Conservation (phyloP, 2,113 vertebrate genomes). For the Cyprinodon brontotheroides region DNA sequence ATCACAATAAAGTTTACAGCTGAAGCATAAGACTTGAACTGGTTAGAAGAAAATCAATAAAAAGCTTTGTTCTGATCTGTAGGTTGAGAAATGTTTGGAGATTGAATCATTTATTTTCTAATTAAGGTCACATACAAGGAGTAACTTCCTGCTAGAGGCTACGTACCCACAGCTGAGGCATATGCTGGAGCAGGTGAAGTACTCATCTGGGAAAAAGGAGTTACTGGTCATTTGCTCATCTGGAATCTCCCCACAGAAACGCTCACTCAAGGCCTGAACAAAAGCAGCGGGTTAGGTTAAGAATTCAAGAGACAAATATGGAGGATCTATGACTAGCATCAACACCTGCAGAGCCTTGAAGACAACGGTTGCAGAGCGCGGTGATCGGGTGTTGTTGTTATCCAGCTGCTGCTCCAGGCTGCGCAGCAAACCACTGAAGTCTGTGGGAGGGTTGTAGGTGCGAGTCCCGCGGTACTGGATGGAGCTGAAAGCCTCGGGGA, state of each 20-base stretch:
- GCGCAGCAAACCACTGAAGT: constrained; percentile 92
- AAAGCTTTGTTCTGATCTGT: no score
- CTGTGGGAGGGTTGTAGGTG: constrained; percentile 96
- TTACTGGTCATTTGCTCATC: constrained; percentile 94
- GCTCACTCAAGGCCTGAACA: constrained; percentile 90
- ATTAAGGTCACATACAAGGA: background rate
- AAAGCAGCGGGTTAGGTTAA: background rate
- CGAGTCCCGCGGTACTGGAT: constrained; percentile 96
- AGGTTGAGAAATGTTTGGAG: no score
- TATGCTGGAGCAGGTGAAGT: constrained; percentile 94
- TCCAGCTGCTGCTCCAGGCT: constrained; percentile 93
- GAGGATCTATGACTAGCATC: background rate
- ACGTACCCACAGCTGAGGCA: constrained; percentile 98
- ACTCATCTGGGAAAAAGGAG: constrained; percentile 98
- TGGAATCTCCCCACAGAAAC: constrained; percentile 94
- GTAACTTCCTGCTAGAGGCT: background rate
- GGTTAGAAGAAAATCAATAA: no score
- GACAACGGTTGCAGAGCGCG: constrained; percentile 92
- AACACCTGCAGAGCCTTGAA: constrained; percentile 93
- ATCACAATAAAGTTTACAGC: no score
- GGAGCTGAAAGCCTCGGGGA: constrained; percentile 98
- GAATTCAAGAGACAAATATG: background rate
- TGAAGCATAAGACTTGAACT: no score
- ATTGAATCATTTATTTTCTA: background rate
- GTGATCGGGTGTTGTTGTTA: constrained; percentile 95